Conservation (phyloP, 2,797 vertebrate genomes). For the Clarias laeviceps region DNA sequence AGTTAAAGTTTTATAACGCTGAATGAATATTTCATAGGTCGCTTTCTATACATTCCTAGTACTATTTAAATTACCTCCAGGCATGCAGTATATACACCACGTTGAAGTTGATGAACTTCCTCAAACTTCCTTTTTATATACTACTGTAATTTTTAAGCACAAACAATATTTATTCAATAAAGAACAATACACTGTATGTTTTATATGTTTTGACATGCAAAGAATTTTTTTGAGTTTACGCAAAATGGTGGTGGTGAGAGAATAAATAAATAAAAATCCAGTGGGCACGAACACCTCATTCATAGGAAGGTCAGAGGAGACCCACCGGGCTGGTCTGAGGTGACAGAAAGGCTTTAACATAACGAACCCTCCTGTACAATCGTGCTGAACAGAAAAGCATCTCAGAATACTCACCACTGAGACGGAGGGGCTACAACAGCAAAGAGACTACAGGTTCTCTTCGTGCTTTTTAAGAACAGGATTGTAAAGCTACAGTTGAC, state of each 20-base stretch:
- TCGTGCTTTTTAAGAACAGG: background rate
- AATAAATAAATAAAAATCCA: background rate
- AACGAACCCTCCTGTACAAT: background rate
- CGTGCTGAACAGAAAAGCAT: background rate
- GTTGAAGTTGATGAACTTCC: background rate
- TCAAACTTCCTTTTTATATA: background rate
- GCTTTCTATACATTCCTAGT: constrained; percentile 2
- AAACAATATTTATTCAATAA: constrained; percentile 1
- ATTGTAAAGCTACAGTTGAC: background rate
- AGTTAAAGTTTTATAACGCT: constrained; percentile 10
- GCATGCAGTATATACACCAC: constrained; percentile 4
- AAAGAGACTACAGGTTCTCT: background rate
- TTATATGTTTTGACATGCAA: background rate
- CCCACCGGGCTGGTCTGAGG: background rate
- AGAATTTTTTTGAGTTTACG: background rate
- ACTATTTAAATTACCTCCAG: constrained; percentile 19
- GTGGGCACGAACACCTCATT: background rate
- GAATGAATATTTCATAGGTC: constrained; percentile 24
- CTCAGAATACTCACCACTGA: background rate
- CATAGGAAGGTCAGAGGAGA: background rate
- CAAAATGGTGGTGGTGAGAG: background rate
- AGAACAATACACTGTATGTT: background rate
- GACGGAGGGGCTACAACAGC: background rate
- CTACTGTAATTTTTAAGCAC: background rate
- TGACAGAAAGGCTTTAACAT: background rate